Evolutionary conservation across 2,113 vertebrate species (phyloP), one percentile per base, ranked within the genome.

Genomic region (Crocuta crocuta): DNA sequence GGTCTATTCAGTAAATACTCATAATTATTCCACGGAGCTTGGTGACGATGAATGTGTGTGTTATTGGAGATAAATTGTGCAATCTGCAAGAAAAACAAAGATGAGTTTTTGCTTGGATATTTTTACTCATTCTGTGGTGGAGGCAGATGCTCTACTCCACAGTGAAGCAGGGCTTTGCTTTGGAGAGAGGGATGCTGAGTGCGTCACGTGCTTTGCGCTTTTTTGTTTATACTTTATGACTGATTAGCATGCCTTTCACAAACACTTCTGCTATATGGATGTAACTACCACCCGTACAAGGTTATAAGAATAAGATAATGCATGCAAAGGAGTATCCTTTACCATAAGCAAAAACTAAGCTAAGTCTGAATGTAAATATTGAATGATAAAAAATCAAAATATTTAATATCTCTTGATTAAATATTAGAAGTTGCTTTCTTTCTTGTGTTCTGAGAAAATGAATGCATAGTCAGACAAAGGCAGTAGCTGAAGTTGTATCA

Each of bases 51-150:
- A 97, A 96, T 98, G 91, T 85, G 81, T 58, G 28, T 98, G 39
- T 94, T 98, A 93, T 70, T 97, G 95, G 91, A 98, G 87, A 96
- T 95, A 97, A 98, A 95, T 23, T 91, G 82, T 97, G 68, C 85
- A 98, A 98, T 97, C 84, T 90, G 58, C n/a, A 66, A 85, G 73
- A 85, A 98, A 98, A 98, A 35, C 94, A 97, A 12, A 43, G 31
- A 91, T 58, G 95, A 66, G 16, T 21, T 86, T 91, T 87, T 95
- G 82, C 73, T 43, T 94, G 83, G 91, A 21, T 80, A 86, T 97
- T 98, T 92, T 89, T 92, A 43, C 80, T 76, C 68, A 70, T 81
- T 92, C 85, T 4, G 85, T 93, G 81, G 45, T 35, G 19, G 45
- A 97, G 79, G 96, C 98, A 97, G 95, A 92, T 94, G 94, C 63